These are phyloP conservation scores for Trichopria drosophilae DNA, from an alignment of 2,888 invertebrate species.

Conservation along the genomic window DNA sequence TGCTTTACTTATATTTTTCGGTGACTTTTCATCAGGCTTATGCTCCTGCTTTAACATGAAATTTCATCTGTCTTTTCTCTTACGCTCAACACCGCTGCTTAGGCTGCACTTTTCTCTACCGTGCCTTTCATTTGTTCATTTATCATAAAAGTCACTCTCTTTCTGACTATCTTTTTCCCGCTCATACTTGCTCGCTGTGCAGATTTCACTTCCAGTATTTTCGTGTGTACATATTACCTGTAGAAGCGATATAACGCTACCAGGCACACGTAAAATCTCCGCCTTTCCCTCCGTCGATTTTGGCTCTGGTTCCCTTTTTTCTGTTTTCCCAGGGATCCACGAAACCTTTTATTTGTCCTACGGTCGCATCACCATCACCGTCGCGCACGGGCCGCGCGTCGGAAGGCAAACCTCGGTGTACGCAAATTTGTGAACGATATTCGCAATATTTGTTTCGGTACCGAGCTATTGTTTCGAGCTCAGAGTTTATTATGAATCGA, in stretches of 20 bases:
- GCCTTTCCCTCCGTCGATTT: constrained; percentile 11
- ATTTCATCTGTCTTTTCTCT: constrained; percentile 9
- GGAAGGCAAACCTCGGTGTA: constrained; percentile 45
- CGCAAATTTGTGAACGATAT: constrained; percentile 55
- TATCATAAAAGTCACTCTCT: no score
- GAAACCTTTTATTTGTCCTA: constrained; percentile 26
- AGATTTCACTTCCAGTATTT: constrained; percentile 35
- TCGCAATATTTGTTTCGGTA: constrained; percentile 51
- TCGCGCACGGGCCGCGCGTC: constrained; percentile 37
- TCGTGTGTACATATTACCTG: constrained; percentile 39
- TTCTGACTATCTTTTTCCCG: constrained; percentile 30
- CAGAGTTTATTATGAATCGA: constrained; percentile 55
- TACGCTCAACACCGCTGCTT: constrained; percentile 41
- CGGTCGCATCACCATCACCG: constrained; percentile 21
- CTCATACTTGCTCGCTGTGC: constrained; percentile 26
- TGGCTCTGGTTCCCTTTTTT: constrained; percentile 4
- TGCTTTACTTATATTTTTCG: constrained; percentile 6
- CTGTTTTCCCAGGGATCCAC: no score
- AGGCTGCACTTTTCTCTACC: constrained; percentile 45
- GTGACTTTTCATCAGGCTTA: neutral
- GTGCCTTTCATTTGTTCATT: no score
- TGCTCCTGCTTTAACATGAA: neutral
- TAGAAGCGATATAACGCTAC: constrained; percentile 46
- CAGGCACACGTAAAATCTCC: constrained; percentile 41
- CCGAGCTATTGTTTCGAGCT: constrained; percentile 51